phyloP scores from a whole-genome alignment of 2,888 invertebrate genomes.

The Agonopterix arenella region DNA sequence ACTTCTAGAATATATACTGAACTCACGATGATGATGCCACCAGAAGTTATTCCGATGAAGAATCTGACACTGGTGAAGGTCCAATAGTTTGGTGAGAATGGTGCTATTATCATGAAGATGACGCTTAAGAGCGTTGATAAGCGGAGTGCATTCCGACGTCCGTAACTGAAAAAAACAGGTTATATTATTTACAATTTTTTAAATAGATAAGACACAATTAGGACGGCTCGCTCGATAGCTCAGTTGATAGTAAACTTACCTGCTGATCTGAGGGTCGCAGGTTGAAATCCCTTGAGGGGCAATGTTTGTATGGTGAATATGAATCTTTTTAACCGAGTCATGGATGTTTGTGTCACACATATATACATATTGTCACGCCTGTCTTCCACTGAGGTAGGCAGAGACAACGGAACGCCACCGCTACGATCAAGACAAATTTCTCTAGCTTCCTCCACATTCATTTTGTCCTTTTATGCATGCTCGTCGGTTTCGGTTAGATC shows the following conservation, averaged over 20 bases:
- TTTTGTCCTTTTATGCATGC: too few species aligned
- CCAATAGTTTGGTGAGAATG: constrained; percentile 76
- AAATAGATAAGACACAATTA: not conserved
- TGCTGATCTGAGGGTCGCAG: not conserved
- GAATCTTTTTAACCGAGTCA: too few species aligned
- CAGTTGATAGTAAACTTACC: not conserved
- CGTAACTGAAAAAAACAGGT: constrained; percentile 33
- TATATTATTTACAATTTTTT: not conserved
- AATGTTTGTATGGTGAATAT: not conserved
- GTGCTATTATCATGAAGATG: constrained; percentile 78
- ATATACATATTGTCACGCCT: too few species aligned
- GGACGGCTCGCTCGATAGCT: not conserved
- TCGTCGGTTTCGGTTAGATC: too few species aligned
- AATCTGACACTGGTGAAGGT: constrained; percentile 79
- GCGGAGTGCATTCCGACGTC: constrained; percentile 77
- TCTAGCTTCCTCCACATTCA: too few species aligned
- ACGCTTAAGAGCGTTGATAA: constrained; percentile 80
- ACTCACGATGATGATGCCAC: constrained; percentile 81
- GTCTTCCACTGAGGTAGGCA: too few species aligned
- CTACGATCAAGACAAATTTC: too few species aligned
- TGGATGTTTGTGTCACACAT: too few species aligned
- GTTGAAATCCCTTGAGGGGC: not conserved
- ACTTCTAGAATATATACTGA: constrained; percentile 74
- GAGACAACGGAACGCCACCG: too few species aligned
- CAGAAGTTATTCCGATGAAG: constrained; percentile 81